Base-by-base conservation (phyloP, 2,113 vertebrate species). In the Solenodon paradoxus region DNA sequence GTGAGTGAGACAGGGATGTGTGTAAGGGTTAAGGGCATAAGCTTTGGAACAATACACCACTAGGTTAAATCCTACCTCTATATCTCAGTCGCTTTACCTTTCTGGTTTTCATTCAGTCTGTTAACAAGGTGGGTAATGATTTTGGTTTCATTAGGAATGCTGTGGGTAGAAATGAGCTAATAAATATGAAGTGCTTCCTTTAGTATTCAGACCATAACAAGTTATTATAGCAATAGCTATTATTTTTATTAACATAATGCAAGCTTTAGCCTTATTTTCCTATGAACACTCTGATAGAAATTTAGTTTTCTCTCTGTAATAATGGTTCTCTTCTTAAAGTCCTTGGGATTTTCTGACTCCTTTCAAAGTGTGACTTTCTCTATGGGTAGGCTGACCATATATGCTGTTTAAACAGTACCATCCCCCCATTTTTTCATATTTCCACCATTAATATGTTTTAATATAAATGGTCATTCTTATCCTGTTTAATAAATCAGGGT, bases 211-310 rank as follows among this genome's bases (percentile, higher is more conserved):
- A 2, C 32, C n/a, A 45, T 57, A 88, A 69, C 40, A 61, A 78
- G 22, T 79, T 75, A 74, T 47, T 38, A 72, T 1, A 49, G 16
- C 11, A 72, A 0, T 13, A 79, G 16, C 53, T 28, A 42, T 66
- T 68, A 83, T 90, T 83, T 83, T 90, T 71, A 78, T 61, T 71
- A 72, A 96, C 93, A 69, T 59, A 30, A 95, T 51, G 75, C 19
- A 68, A 68, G 15, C 15, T 20, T 59, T 61, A 51, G 32, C 30
- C 42, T 90, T 90, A 16, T 49, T 90, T 81, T 57, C 68, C 22
- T 30, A 20, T 89, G 51, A 86, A 66, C 6, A 28, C 40, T 75
- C n/a, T 63, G 8, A 28, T 57, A 40, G 20, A 64, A 57, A 12
- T 30, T 91, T 55, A 75, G 32, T 88, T 91, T 88, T 87, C 26